phyloP scores from a whole-genome alignment of 2,113 vertebrate genomes.

The Phyllostomus hastatus region DNA sequence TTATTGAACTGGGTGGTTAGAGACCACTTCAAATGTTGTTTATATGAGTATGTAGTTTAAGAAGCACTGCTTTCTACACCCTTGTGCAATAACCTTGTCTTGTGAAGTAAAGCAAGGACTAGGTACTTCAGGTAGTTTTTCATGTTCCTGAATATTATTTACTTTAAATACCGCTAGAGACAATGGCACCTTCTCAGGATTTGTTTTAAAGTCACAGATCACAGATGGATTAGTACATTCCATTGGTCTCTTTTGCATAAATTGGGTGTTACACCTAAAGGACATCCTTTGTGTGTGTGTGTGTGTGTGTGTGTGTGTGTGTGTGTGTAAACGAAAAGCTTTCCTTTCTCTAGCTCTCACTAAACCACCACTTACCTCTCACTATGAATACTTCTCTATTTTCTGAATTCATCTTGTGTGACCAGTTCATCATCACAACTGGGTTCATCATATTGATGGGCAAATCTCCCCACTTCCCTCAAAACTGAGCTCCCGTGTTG shows the following conservation, averaged over 20 bases:
- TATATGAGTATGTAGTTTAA: neutral
- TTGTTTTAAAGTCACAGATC: neutral
- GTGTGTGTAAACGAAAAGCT: neutral
- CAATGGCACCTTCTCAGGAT: neutral
- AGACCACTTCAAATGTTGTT: neutral
- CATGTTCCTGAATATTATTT: neutral
- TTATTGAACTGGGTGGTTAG: neutral
- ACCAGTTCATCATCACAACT: neutral
- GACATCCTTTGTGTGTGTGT: neutral
- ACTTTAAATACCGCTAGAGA: neutral
- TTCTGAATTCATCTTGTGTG: neutral
- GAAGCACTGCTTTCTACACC: neutral
- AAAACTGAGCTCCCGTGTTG: conserved; percentile 1
- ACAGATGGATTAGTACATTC: neutral
- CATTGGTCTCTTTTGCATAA: neutral
- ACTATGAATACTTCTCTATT: neutral
- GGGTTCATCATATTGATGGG: neutral
- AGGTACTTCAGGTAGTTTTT: neutral
- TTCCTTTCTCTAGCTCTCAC: neutral
- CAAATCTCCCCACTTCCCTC: neutral
- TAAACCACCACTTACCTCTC: neutral
- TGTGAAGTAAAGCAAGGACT: neutral
- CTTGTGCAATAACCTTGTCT: neutral
- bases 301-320: neutral
- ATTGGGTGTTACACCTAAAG: neutral